Base-by-base conservation (phyloP, 1,140 invertebrate genomes). In the Drosophila nigrodunni region DNA sequence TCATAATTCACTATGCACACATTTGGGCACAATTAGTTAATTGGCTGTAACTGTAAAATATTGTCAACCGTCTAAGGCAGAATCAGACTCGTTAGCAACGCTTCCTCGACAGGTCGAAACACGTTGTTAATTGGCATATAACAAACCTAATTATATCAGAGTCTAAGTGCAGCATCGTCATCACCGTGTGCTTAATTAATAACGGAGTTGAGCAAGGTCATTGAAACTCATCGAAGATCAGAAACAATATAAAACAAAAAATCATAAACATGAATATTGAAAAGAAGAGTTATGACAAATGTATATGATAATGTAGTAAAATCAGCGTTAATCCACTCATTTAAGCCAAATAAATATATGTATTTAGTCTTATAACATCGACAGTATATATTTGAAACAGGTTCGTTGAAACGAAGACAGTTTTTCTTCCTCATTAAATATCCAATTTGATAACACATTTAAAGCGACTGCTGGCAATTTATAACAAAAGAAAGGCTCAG, bases 21-120 rank as follows among this genome's bases (percentile, higher is more conserved):
- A 77, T 87, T 89, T 89, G 85, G 80, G 85, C 85, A 89, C 85
- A 89, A 87, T 87, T 87, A 87, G 83, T 41, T 80, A 85, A 85
- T 83, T 83, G 81, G 54, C 25, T 62, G 59, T 83, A 88, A 83
- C 82, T 77, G 83, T 80, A 50, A 34, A 74, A 52, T 75, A 77
- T 88, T 77, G 82, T 87, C 80, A 80, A 72, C 49, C 69, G 76
- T 70, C 64, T 76, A 77, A 70, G 69, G 61, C 80, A 74, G 80
- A 59, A 60, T 61, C 57, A 55, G 44, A 44, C 7, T 41, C 41
- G 46, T 73, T 62, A 35, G 35, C 25, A 59, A 50, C 30, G 83
- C 83, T 87, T 87, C 83, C 83, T 89, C 80, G 67, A 89, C 80
- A 80, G 67, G 74, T 61, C 74, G 67, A 80, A 65, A 89, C 80